Percentiles rank a stretch among this genome's conserved stretches.
Evolutionary conservation across 2,888 invertebrate species (phyloP).

Genomic region (Nymphalis c-album): DNA sequence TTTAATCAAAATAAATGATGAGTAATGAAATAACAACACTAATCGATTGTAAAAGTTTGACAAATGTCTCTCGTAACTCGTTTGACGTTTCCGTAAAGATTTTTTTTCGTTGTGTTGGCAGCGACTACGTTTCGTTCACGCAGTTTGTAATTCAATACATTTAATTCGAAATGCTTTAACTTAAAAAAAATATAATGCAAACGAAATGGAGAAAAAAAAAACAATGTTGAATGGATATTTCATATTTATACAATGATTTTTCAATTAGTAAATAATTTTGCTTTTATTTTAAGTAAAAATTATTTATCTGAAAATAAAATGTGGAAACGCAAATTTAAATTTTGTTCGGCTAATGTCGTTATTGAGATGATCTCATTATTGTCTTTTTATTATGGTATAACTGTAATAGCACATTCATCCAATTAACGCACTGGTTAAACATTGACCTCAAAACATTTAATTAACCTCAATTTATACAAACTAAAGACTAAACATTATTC

Average conservation of each 20-base stretch:
- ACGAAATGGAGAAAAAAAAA: no score
- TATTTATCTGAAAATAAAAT: no score
- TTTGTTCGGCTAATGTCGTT: no score
- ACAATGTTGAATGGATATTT: no score
- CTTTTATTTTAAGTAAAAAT: no score
- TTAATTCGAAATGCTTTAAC: not conserved
- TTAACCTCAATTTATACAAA: slow-evolving; percentile 7
- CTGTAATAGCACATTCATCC: not conserved
- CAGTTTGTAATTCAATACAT: not conserved
- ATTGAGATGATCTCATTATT: no score
- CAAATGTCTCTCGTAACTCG: slow-evolving; percentile 14
- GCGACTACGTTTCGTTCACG: slow-evolving; percentile 20
- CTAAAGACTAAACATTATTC: not conserved
- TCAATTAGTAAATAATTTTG: no score
- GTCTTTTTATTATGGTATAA: not conserved
- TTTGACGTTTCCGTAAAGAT: slow-evolving; percentile 25
- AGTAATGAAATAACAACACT: slow-evolving; percentile 36
- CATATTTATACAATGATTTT: no score
- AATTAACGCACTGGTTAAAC: slow-evolving; percentile 10
- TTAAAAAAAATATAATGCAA: no score
- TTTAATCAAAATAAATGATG: slow-evolving; percentile 38
- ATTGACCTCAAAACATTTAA: slow-evolving; percentile 16
- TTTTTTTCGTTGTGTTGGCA: slow-evolving; percentile 20
- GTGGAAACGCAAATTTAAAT: no score
- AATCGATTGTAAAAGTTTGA: slow-evolving; percentile 11